Conservation (phyloP, 2,888 invertebrate species). For the Eupeodes latifasciatus region DNA sequence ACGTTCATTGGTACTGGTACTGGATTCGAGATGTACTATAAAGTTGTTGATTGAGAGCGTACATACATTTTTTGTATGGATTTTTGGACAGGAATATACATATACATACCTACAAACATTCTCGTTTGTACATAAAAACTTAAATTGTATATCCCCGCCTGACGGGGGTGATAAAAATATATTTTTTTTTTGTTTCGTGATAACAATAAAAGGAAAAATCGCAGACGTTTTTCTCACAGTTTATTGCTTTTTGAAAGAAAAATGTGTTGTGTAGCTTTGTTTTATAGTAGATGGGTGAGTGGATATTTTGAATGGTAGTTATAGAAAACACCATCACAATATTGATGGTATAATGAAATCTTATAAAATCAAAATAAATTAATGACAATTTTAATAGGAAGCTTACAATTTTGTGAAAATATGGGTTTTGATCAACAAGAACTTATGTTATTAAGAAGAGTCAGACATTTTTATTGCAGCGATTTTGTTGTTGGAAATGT, state of each 20-base stretch:
- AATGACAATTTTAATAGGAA: neutral
- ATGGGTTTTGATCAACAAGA: neutral
- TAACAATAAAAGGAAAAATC: constrained; percentile 20
- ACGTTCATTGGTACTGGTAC: constrained; percentile 10
- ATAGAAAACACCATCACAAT: neutral
- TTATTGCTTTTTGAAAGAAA: neutral
- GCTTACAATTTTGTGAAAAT: neutral
- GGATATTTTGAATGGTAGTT: neutral
- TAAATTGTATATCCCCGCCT: constrained; percentile 52
- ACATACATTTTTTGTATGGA: constrained; percentile 22
- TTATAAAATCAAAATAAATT: neutral
- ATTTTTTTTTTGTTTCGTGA: neutral
- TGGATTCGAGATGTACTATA: neutral
- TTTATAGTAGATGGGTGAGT: neutral
- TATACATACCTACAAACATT: too few species aligned
- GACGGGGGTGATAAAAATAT: constrained; percentile 43
- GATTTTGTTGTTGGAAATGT: too few species aligned
- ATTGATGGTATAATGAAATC: neutral
- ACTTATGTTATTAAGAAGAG: neutral
- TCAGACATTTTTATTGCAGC: too few species aligned
- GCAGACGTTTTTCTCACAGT: neutral
- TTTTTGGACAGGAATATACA: constrained; percentile 45
- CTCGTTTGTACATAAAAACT: constrained; percentile 43
- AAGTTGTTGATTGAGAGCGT: constrained; percentile 19
- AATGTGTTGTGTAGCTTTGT: too few species aligned